Evolutionary conservation across 2,113 vertebrate species (phyloP), one percentile per base, ranked within the genome.

Genomic region (Amia ocellicauda): DNA sequence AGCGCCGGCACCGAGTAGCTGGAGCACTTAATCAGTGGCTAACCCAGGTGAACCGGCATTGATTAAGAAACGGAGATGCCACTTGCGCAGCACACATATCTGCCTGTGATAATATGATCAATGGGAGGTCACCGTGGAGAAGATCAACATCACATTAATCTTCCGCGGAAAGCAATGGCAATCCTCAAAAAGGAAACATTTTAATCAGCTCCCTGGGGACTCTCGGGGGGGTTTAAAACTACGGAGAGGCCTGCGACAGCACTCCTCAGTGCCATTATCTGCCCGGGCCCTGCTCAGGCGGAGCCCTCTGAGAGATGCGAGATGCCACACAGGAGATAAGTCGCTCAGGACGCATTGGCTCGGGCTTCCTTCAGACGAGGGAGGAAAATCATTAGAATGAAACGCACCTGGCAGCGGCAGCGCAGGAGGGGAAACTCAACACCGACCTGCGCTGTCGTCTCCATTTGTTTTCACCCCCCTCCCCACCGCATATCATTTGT

Each of bases 161-260:
- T 80, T 79, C 49, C 61, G 47, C 41, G 59, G 42, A 54, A 19
- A 62, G 22, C 4, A 60, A 53, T 63, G 51, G 43, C 60, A 66
- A 67, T 41, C 50, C 69, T 74, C 70, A 49, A 68, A 57, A 53
- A 73, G 52, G 49, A 71, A 73, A 16, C 40, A 60, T 63, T 75
- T 67, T 71, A 78, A 78, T 81, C 75, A 80, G 71, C 69, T 69
- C 82, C 72, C 80, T 19, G 3, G 60, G 53, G 71, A 3, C 52
- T 66, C 49, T 66, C 45, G 31, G 58, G 49, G 61, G 73, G 61
- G 74, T 69, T 67, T 63, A 61, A 66, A 61, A 71, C 62, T 67
- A 58, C 19, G 27, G 43, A 54, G 31, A 17, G 58, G 28, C 56
- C 57, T 50, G 58, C 76, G 72, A 53, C 26, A 17, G 24, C 49